Percentiles rank a stretch among this genome's conserved stretches.
Evolutionary conservation across 1,140 invertebrate genomes (phyloP).

Genomic region (Colletes gigas): DNA sequence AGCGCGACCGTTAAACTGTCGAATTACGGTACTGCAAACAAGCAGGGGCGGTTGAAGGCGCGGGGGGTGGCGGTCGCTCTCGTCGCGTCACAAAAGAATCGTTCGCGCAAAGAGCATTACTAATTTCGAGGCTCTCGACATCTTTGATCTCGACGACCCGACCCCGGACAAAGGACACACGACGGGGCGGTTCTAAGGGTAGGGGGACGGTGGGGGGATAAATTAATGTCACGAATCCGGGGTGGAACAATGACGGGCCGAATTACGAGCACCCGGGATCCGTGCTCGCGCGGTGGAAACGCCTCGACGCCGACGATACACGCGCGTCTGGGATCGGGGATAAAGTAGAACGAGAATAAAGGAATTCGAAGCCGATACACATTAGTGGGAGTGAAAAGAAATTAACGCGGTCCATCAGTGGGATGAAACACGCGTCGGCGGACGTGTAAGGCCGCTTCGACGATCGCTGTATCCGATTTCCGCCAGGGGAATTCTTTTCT

Average conservation of each 20-base stretch:
- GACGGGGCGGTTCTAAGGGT: slow-evolving; percentile 5
- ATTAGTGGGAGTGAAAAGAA: slow-evolving; percentile 39
- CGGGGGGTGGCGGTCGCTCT: neutral
- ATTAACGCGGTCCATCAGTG: slow-evolving; percentile 28
- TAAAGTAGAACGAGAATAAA: slow-evolving; percentile 32
- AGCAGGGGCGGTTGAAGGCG: neutral
- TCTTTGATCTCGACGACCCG: slow-evolving; percentile 43
- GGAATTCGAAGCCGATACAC: slow-evolving; percentile 30
- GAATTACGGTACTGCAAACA: neutral
- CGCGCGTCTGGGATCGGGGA: neutral
- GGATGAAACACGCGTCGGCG: neutral
- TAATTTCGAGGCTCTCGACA: slow-evolving; percentile 29
- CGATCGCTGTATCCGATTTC: too few species aligned
- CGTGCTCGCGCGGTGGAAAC: neutral
- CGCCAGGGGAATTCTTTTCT: too few species aligned
- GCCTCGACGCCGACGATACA: neutral
- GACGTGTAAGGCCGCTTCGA: too few species aligned
- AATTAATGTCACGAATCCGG: slow-evolving; percentile 49
- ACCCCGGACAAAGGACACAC: slow-evolving; percentile 38
- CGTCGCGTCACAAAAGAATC: slow-evolving; percentile 15
- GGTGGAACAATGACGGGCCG: slow-evolving; percentile 39
- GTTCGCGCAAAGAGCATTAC: slow-evolving; percentile 40
- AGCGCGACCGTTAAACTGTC: neutral
- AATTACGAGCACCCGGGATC: slow-evolving; percentile 21
- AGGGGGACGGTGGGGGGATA: slow-evolving; percentile 4